Evolutionary conservation across 2,888 invertebrate genomes (phyloP), one percentile per base, ranked within the genome.

Genomic region (Spilosoma lubricipeda): DNA sequence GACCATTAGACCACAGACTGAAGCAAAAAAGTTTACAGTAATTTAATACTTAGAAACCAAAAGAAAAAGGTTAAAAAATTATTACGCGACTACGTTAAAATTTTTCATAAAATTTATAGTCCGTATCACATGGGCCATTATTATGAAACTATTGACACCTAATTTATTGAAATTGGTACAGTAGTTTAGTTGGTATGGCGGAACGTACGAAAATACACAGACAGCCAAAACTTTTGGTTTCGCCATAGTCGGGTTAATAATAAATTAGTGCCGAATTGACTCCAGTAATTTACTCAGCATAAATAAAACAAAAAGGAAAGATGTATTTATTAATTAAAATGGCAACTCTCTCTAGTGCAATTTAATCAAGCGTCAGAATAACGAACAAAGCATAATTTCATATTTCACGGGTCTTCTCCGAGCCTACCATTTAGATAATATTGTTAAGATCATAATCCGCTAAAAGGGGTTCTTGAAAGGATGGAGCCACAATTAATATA

Each of bases 401-500:
- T 68, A 72, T 72, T 64, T 68, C 23, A 20, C 30, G 23, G 39
- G 18, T 42, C 59, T 42, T n/a, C 20, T 33, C 18, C 45, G 18
- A 20, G n/a, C 23, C 8, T 64, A 48, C 69, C 52, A 33, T 52
- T 63, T 30, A 39, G 59, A 63, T 63, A 65, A 72, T 68, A 39
- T n/a, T 27, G 39, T 52, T n/a, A 64, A 63, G 56, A 70, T 52
- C 70, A 73, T 70, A 73, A 73, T 70, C 69, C 65, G 13, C 30
- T 69, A 70, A 73, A 70, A 73, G 69, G 71, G 52, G 64, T 65
- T 30, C 27, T 42, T 63, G 33, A 68, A 72, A 68, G 45, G 67
- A 68, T 68, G 48, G 42, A 48, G 27, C 30, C 30, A 45, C 42
- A 69, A 69, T 45, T 69, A 69, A 33, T 23, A n/a, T 48, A 23